Percentiles rank a stretch among this genome's conserved stretches.
These are phyloP conservation scores for Cheirogaleus medius DNA, from an alignment of 2,113 vertebrate genomes.

Conservation along the genomic window DNA sequence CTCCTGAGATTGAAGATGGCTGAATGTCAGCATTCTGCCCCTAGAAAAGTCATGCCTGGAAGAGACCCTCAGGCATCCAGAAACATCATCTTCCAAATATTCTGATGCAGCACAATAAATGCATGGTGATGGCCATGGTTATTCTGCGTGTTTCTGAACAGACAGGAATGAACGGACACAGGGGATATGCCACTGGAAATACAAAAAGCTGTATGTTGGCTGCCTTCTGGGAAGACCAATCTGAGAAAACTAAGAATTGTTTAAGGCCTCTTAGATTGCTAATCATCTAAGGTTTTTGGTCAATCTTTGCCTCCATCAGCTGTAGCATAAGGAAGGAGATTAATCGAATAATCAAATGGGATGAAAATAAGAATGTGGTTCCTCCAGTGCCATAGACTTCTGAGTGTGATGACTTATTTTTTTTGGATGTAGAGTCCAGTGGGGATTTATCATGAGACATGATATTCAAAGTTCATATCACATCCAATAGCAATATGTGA, in stretches of 20 bases:
- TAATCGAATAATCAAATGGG: background rate
- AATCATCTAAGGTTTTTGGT: background rate
- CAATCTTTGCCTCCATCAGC: background rate
- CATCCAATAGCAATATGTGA: background rate
- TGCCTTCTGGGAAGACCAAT: background rate
- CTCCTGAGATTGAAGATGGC: background rate
- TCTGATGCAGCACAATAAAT: background rate
- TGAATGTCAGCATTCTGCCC: background rate
- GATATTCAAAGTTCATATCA: background rate
- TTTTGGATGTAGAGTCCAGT: background rate
- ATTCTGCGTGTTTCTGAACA: background rate
- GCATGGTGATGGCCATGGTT: background rate
- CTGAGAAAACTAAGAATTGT: background rate
- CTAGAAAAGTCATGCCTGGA: background rate
- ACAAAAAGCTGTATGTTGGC: background rate
- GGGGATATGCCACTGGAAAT: background rate
- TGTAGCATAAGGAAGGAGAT: background rate
- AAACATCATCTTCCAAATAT: background rate
- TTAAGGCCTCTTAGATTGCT: background rate
- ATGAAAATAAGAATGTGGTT: rapidly evolving
- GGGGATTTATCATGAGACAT: background rate
- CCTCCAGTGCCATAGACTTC: background rate
- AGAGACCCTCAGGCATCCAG: background rate
- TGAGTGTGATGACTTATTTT: background rate
- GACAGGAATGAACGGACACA: background rate